Percentiles rank a stretch among this genome's conserved stretches.
These are phyloP conservation scores for Hepsetus odoe DNA, from an alignment of 2,113 vertebrate species.

Conservation along the genomic window DNA sequence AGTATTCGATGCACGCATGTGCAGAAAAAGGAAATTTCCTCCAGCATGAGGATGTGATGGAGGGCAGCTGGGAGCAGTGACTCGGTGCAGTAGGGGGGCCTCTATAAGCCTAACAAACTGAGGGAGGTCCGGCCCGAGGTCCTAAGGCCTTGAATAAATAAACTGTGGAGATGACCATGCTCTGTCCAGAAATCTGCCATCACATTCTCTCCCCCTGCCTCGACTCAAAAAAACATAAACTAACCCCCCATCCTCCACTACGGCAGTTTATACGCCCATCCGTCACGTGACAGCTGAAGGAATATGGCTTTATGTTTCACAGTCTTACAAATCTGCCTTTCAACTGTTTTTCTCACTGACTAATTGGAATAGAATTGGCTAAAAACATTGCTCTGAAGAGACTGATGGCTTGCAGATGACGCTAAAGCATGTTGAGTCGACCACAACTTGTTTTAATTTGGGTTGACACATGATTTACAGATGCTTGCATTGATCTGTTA, in stretches of 20 bases:
- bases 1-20: not conserved
- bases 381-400: not conserved
- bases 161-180: constrained; percentile 81
- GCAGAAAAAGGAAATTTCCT: not conserved
- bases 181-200: constrained; percentile 81
- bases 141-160: constrained; percentile 85
- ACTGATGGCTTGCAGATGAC: not conserved
- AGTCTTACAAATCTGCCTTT: constrained; percentile 27
- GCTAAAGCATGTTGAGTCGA: not conserved
- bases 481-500: not conserved
- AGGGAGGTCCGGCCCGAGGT: constrained; percentile 83
- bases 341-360: constrained; percentile 21
- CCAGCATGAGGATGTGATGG: constrained; percentile 56
- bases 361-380: not conserved
- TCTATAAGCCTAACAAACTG: constrained; percentile 85
- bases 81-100: constrained; percentile 78
- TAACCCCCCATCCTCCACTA: not conserved
- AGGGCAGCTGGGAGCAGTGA: constrained; percentile 81
- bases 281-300: constrained; percentile 46
- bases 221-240: constrained; percentile 67
- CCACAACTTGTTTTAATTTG: not conserved
- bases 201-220: constrained; percentile 61
- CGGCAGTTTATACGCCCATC: constrained; percentile 18
- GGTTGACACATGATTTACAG: not conserved
- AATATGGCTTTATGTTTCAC: constrained; percentile 48